Evolutionary conservation across 1,140 invertebrate genomes (phyloP).

Genomic region (Goniozus legneri): DNA sequence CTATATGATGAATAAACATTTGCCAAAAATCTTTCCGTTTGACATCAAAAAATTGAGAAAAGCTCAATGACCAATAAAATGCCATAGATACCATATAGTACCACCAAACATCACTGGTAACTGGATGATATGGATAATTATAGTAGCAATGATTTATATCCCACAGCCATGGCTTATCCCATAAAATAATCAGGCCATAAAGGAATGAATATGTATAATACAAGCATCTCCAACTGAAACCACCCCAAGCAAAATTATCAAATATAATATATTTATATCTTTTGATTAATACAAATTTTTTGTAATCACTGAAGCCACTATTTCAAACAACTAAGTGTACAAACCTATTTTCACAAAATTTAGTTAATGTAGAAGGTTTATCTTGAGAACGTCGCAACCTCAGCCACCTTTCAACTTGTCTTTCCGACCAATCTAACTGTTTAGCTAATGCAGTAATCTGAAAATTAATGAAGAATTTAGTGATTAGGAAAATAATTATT

Average conservation of each 20-base stretch:
- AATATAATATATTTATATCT: background rate
- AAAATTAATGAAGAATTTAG: slow-evolving; percentile 9
- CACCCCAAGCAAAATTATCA: slow-evolving; percentile 14
- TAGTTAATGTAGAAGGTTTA: slow-evolving; percentile 83
- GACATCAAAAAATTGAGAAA: slow-evolving; percentile 91
- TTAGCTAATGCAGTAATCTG: slow-evolving; percentile 76
- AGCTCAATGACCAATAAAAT: slow-evolving; percentile 93
- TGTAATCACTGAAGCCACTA: too few relatives aligned
- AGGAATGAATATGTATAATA: slow-evolving; percentile 84
- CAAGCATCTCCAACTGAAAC: slow-evolving; percentile 76
- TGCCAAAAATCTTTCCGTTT: slow-evolving; percentile 96
- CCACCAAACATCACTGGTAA: slow-evolving; percentile 80
- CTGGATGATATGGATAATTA: slow-evolving; percentile 67
- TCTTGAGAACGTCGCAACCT: slow-evolving; percentile 76
- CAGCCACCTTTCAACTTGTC: slow-evolving; percentile 89
- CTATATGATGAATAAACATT: slow-evolving; percentile 96
- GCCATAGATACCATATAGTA: slow-evolving; percentile 94
- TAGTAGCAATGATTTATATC: slow-evolving; percentile 90
- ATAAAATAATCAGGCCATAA: slow-evolving; percentile 79
- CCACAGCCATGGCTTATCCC: slow-evolving; percentile 94
- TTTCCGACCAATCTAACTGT: slow-evolving; percentile 81
- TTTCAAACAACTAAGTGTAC: too few relatives aligned
- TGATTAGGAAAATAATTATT: background rate
- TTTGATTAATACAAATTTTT: background rate
- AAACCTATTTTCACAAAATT: slow-evolving; percentile 84